Base-by-base conservation (phyloP, 2,888 invertebrate species). In the Opisthograptis luteolata region DNA sequence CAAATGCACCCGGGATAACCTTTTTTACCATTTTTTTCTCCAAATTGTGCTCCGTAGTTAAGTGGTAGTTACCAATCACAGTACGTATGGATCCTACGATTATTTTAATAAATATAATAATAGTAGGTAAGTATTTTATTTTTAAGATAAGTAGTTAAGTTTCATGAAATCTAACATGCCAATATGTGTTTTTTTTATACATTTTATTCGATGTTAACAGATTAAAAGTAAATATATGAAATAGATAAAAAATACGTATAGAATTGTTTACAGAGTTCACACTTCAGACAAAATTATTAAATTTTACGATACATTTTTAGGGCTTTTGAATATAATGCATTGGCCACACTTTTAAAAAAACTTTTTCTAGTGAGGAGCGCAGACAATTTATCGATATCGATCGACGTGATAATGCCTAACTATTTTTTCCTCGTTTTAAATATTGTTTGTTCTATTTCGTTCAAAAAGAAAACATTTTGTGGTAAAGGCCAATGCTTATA, bases 1-100 rank as follows among this genome's bases (percentile, higher is more conserved):
- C 79, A 81, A 36, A 83, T 82, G 84, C 84, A 85, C 79, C 79
- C 79, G 34, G 46, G 72, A 78, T 77, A 75, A 67, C 63, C 58
- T 73, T 68, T 73, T 66, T 64, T 51, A 62, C 62, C 62, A 59
- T 63, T 51, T 60, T 64, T 55, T 66, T 60, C 66, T 70, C 70
- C 66, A 70, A 79, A 73, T 75, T 77, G 75, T 76, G 77, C 74
- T 79, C 69, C 66, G 71, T 70, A 70, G 66, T 72, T 73, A 63
- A 69, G 68, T 69, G 79, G 83, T 84, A 84, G 80, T 79, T 80
- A 82, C 83, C 73, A 76, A 84, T 87, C 84, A 86, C 86, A 87
- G 87, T 87, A 87, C 82, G 71, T 67, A 75, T 75, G 79, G 76
- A 81, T 80, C 71, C 79, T 85, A 86, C 76, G 64, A 74, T 70